Conservation (phyloP, 2,888 invertebrate genomes). For the Drosophila emarginata region DNA sequence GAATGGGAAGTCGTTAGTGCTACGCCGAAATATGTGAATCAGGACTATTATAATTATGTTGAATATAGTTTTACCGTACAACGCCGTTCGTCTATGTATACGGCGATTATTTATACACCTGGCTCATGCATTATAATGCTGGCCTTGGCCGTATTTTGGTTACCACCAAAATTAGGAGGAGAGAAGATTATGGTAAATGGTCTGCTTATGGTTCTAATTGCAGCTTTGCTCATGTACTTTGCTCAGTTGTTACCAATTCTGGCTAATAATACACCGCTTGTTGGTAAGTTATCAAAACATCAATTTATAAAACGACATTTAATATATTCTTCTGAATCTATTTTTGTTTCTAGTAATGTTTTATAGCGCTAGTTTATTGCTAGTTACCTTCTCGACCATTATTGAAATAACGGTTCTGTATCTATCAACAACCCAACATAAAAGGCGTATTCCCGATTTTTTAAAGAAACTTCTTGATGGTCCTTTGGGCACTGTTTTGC, state of each 20-base stretch:
- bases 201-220: constrained; percentile 85
- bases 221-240: constrained; percentile 86
- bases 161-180: constrained; percentile 87
- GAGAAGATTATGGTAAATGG: constrained; percentile 86
- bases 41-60: constrained; percentile 75
- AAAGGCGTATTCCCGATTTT: constrained; percentile 82
- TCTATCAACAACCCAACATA: constrained; percentile 82
- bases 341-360: constrained; percentile 83
- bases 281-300: constrained; percentile 79
- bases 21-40: constrained; percentile 56
- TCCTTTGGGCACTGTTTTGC: constrained; percentile 65
- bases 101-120: constrained; percentile 86
- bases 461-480: constrained; percentile 79
- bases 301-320: neutral
- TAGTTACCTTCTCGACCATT: constrained; percentile 84
- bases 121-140: constrained; percentile 85
- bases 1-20: constrained; percentile 81
- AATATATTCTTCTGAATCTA: neutral
- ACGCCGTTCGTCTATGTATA: constrained; percentile 85
- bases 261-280: constrained; percentile 82
- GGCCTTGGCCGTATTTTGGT: constrained; percentile 86
- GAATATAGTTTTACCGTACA: constrained; percentile 80
- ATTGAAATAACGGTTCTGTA: constrained; percentile 84
- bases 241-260: constrained; percentile 84
- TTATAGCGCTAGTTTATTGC: constrained; percentile 84